These are phyloP conservation scores for Ageneiosus marmoratus DNA, from an alignment of 2,113 vertebrate genomes.

Conservation along the genomic window DNA sequence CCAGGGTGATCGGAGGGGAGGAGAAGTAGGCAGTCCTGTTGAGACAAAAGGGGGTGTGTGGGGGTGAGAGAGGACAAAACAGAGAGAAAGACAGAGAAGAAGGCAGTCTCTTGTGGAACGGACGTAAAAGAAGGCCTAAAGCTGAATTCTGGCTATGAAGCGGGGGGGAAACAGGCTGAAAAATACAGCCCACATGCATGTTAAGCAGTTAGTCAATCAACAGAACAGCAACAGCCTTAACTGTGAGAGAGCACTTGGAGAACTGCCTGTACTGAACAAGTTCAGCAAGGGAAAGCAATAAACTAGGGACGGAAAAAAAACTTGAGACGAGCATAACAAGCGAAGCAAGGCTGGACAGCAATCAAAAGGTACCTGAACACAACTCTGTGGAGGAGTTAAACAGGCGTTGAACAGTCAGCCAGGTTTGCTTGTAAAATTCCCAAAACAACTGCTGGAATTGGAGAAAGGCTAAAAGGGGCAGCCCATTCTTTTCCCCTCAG, in stretches of 20 bases:
- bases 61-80: background rate
- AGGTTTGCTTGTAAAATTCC: background rate
- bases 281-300: background rate
- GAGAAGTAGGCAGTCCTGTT: constrained; percentile 35
- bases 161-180: background rate
- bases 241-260: background rate
- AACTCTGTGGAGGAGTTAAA: background rate
- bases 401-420: background rate
- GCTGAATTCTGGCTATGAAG: constrained; percentile 10
- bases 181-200: background rate
- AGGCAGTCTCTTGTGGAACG: constrained; percentile 3
- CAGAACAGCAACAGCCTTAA: background rate
- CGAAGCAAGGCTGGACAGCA: constrained; percentile 7
- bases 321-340: background rate
- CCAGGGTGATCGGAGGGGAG: constrained; percentile 56
- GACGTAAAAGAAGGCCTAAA: background rate
- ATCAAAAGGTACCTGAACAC: background rate
- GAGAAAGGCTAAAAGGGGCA: background rate
- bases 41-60: constrained; percentile 56
- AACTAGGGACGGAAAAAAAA: background rate
- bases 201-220: constrained; percentile 8
- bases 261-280: background rate
- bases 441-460: background rate
- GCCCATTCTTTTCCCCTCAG: constrained; percentile 2
- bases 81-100: background rate